Evolutionary conservation across 1,140 invertebrate genomes (phyloP).

Genomic region (Drosophila leontia): DNA sequence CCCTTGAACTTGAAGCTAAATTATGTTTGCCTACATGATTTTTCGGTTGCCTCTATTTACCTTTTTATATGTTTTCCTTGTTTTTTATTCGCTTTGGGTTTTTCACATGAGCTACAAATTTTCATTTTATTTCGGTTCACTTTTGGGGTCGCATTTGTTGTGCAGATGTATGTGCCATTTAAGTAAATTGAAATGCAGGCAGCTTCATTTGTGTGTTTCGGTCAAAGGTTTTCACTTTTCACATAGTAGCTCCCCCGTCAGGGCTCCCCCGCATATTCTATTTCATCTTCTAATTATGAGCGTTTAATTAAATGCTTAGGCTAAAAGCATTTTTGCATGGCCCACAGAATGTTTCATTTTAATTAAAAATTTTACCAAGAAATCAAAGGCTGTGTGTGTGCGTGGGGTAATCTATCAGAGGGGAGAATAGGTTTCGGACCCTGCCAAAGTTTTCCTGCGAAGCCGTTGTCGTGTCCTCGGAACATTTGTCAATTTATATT

Average conservation of each 20-base stretch:
- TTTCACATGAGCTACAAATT: slow-evolving; percentile 46
- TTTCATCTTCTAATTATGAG: slow-evolving; percentile 69
- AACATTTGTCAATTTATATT: slow-evolving; percentile 68
- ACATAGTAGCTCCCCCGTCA: too few relatives aligned
- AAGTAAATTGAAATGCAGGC: slow-evolving; percentile 58
- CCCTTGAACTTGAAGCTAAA: slow-evolving; percentile 52
- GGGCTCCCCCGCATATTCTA: slow-evolving; percentile 12
- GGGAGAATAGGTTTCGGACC: neutral
- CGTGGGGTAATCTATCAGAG: slow-evolving; percentile 21
- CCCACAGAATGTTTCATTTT: slow-evolving; percentile 48
- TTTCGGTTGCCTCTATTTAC: slow-evolving; percentile 37
- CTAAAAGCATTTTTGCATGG: slow-evolving; percentile 47
- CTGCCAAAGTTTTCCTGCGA: slow-evolving; percentile 21
- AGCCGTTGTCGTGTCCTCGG: slow-evolving; percentile 45
- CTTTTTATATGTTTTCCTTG: slow-evolving; percentile 7
- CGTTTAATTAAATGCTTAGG: slow-evolving; percentile 64
- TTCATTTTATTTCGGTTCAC: slow-evolving; percentile 45
- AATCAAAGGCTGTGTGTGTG: slow-evolving; percentile 26
- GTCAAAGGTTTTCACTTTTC: slow-evolving; percentile 33
- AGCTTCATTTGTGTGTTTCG: slow-evolving; percentile 16
- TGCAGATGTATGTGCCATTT: slow-evolving; percentile 59
- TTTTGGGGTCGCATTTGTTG: slow-evolving; percentile 43
- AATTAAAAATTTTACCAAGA: slow-evolving; percentile 60
- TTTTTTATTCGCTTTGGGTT: neutral
- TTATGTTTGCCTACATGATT: slow-evolving; percentile 58